These are phyloP conservation scores for Origma solitaria DNA, from an alignment of 2,113 vertebrate genomes.

Conservation along the genomic window DNA sequence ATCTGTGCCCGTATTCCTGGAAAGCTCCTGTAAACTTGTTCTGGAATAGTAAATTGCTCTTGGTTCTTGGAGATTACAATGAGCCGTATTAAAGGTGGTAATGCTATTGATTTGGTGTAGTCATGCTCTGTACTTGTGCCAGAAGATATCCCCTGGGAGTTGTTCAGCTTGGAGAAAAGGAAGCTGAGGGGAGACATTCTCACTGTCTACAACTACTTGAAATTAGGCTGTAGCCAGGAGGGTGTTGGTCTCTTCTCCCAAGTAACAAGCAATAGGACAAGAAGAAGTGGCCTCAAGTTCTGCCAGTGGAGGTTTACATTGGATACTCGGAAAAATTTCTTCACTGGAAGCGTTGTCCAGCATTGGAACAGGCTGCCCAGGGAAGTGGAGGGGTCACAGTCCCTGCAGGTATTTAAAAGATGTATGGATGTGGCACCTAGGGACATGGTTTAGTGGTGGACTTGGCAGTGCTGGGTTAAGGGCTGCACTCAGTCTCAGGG, in stretches of 20 bases:
- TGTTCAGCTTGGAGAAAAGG: background rate
- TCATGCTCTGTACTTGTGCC: background rate
- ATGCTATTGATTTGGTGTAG: background rate
- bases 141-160: background rate
- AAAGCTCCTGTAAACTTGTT: background rate
- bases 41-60: background rate
- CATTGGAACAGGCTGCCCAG: background rate
- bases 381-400: background rate
- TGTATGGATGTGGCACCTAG: background rate
- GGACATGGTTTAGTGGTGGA: background rate
- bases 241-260: background rate
- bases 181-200: background rate
- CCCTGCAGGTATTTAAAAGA: background rate
- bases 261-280: background rate
- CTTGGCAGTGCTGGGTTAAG: background rate
- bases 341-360: background rate
- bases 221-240: background rate
- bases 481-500: background rate
- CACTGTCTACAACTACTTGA: background rate
- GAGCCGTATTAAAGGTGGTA: background rate
- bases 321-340: background rate
- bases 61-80: background rate
- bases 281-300: background rate
- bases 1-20: background rate
- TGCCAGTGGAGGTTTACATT: background rate